Evolutionary conservation across 2,888 invertebrate genomes (phyloP), one percentile per base, ranked within the genome.

Genomic region (Disparrhopalites patrizii): DNA sequence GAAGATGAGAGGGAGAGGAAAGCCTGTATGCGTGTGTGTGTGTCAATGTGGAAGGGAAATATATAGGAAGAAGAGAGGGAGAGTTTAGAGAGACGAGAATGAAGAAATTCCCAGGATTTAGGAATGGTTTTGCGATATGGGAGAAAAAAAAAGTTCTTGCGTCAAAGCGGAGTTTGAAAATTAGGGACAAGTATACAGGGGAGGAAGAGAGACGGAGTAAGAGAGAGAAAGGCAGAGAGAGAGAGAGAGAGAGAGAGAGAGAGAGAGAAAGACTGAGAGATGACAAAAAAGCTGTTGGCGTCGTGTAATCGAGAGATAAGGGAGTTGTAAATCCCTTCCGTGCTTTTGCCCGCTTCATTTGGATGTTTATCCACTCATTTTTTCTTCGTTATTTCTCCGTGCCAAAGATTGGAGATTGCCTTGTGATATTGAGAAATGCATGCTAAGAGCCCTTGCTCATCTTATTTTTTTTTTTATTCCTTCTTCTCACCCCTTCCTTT

Each of bases 221-320:
- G n/a, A n/a, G n/a, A n/a, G n/a, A n/a, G n/a, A n/a, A n/a, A n/a
- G n/a, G n/a, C n/a, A n/a, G n/a, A n/a, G n/a, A n/a, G n/a, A n/a
- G n/a, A n/a, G n/a, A n/a, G n/a, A n/a, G 52, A 52, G 30, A 52
- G 52, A 52, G 23, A 23, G 10, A 23, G 8, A 3, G 10, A 7
- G 10, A 28, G 28, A 52, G 5, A 8, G 27, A 56, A n/a, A 56
- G 40, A 70, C 60, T 5, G 64, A 58, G 70, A 73, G 67, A 73
- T 71, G 72, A 73, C 70, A 70, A 71, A 73, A 71, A 73, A 68
- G 70, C 71, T 73, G 72, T 73, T 75, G 70, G 71, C 67, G 68
- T 73, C 67, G 70, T 75, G 75, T 75, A 75, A 73, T 75, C 63
- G 72, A 69, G 71, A 73, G 75, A 75, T 75, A 75, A 75, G 73